Evolutionary conservation across 2,113 vertebrate genomes (phyloP).

Genomic region (Agelaius tricolor): DNA sequence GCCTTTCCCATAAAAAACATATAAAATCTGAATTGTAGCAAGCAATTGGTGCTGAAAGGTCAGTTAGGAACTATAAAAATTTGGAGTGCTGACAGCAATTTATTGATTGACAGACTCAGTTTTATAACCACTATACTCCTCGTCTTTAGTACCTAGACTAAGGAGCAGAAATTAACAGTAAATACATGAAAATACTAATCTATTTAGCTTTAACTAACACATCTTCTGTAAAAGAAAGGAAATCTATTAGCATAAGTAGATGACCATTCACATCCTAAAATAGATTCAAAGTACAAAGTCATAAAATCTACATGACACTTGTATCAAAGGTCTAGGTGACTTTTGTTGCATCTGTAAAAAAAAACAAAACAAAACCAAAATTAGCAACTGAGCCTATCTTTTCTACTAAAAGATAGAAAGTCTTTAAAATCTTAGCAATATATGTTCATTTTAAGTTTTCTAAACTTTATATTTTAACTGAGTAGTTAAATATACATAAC

Average conservation of each 20-base stretch:
- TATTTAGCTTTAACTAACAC: background rate
- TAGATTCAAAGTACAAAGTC: background rate
- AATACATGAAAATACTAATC: background rate
- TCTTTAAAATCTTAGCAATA: background rate
- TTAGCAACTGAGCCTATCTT: background rate
- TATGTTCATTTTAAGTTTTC: background rate
- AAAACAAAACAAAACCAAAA: background rate
- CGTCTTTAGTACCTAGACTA: background rate
- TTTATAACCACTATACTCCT: background rate
- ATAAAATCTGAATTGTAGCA: background rate
- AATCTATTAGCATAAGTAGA: background rate
- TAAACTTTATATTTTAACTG: background rate
- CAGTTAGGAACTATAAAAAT: background rate
- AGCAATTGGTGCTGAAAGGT: background rate
- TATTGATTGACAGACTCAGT: background rate
- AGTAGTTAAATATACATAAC: background rate
- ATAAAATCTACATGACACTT: background rate
- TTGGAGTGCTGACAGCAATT: background rate
- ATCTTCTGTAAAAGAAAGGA: background rate
- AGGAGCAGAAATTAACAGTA: background rate
- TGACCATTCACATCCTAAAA: background rate
- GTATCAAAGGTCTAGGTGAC: background rate
- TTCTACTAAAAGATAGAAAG: background rate
- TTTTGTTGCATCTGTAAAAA: background rate
- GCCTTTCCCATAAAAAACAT: background rate